These are phyloP conservation scores for Oxytorus armatus DNA, from an alignment of 2,888 invertebrate species.

Conservation along the genomic window DNA sequence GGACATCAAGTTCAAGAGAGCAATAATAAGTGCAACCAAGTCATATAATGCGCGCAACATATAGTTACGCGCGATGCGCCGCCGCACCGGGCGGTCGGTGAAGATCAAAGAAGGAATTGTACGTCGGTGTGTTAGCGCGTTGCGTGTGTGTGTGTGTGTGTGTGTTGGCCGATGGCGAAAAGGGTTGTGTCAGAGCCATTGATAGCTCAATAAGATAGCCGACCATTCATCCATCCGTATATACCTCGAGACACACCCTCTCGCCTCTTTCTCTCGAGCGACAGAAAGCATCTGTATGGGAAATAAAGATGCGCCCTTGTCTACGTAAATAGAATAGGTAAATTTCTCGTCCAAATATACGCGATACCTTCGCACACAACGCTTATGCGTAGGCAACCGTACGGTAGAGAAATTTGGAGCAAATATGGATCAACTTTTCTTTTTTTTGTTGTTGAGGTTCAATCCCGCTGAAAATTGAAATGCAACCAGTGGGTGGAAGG, in stretches of 20 bases:
- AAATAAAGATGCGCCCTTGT: constrained; percentile 38
- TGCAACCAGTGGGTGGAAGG: too few species aligned
- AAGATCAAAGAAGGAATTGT: constrained; percentile 80
- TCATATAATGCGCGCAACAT: constrained; percentile 80
- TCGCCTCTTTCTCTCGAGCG: neutral
- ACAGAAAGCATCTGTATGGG: neutral
- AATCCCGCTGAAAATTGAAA: neutral
- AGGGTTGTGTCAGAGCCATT: constrained; percentile 79
- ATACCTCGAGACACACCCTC: constrained; percentile 70
- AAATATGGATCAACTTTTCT: neutral
- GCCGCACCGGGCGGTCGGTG: constrained; percentile 76
- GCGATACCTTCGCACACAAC: neutral
- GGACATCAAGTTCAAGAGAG: constrained; percentile 69
- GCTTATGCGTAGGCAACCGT: neutral
- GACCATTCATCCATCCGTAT: constrained; percentile 74
- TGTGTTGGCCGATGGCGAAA: constrained; percentile 74
- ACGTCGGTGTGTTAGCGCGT: constrained; percentile 24
- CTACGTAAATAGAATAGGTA: constrained; percentile 32
- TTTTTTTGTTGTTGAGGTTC: neutral
- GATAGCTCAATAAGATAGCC: constrained; percentile 82
- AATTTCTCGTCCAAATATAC: constrained; percentile 17
- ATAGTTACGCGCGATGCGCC: constrained; percentile 79
- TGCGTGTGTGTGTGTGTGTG: constrained; percentile 58
- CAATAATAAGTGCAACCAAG: constrained; percentile 80
- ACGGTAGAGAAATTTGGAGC: neutral